These are phyloP conservation scores for Channa maculata DNA, from an alignment of 2,113 vertebrate genomes.

Conservation along the genomic window DNA sequence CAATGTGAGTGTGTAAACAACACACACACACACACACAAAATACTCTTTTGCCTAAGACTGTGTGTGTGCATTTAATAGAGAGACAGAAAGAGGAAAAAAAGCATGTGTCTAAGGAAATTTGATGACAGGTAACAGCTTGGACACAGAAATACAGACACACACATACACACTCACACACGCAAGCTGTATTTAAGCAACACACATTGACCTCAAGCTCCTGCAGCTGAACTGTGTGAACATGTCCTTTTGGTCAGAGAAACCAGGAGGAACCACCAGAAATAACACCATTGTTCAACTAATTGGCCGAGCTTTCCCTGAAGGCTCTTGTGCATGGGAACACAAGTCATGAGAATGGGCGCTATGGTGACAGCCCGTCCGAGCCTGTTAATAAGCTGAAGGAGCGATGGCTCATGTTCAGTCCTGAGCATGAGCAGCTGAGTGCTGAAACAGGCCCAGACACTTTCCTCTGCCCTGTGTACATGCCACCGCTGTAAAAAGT, in stretches of 20 bases:
- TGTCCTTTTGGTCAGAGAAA: background rate
- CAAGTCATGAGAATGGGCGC: conserved; percentile 1
- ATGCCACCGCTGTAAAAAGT: too few relatives aligned
- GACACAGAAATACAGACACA: background rate
- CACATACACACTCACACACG: background rate
- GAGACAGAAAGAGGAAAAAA: too few relatives aligned
- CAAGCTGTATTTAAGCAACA: background rate
- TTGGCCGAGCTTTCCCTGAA: conserved; percentile 6
- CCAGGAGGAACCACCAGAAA: background rate
- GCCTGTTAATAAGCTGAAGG: conserved; percentile 3
- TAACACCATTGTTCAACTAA: conserved; percentile 8
- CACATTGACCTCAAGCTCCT: background rate
- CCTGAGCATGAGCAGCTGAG: conserved; percentile 3
- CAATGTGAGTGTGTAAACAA: too few relatives aligned
- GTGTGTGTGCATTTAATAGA: too few relatives aligned
- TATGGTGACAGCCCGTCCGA: conserved; percentile 1
- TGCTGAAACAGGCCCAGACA: too few relatives aligned
- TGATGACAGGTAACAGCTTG: too few relatives aligned
- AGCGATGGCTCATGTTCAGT: background rate
- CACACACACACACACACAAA: too few relatives aligned
- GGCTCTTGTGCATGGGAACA: conserved; percentile 3
- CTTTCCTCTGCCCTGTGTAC: too few relatives aligned
- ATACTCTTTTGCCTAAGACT: too few relatives aligned
- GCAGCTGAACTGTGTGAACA: background rate
- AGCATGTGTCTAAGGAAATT: too few relatives aligned